Base-by-base conservation (phyloP, 2,797 vertebrate genomes). In the Mormyrus hasselquistii region DNA sequence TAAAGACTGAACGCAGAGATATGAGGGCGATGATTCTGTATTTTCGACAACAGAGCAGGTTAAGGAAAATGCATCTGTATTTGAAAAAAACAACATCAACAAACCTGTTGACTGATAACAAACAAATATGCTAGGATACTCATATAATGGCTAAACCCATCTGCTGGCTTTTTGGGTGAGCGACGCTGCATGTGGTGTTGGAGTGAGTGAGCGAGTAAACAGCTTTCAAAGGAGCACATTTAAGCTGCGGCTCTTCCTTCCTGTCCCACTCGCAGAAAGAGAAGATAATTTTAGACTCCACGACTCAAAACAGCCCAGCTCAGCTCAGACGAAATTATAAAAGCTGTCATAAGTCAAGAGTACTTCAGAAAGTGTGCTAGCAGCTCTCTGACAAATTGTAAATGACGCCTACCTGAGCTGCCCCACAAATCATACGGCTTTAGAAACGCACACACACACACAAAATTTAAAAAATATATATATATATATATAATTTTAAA, bases 181-280 rank as follows among this genome's bases (percentile, higher is more conserved):
- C 38, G 0, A 9, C 19, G 41, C 34, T n/a, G 76, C 76, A 8
- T n/a, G 38, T n/a, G 53, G 16, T 7, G 29, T 7, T 57, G 14
- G 7, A 19, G 29, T 29, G 22, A 16, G 25, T 22, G 34, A 86
- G 73, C 1, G 5, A 25, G 65, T n/a, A 41, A 73, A 50, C 16
- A n/a, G 47, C 62, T 59, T 25, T 85, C 19, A 49, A 50, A 87
- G 86, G 52, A 86, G 47, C 89, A 87, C 53, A 14, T 82, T 85
- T 90, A 62, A 8, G 90, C 52, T 90, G 52, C 14, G 91, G 91
- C 29, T 88, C 91, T 88, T 89, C 87, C 89, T 93, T 93, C 93
- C 93, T 93, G 93, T 91, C 84, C 53, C 82, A 82, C 7, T 88
- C 73, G 65, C 65, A 82, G 86, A 69, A 89, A 57, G 29, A 49